Conservation (phyloP, 2,113 vertebrate species). For the Martes martes region DNA sequence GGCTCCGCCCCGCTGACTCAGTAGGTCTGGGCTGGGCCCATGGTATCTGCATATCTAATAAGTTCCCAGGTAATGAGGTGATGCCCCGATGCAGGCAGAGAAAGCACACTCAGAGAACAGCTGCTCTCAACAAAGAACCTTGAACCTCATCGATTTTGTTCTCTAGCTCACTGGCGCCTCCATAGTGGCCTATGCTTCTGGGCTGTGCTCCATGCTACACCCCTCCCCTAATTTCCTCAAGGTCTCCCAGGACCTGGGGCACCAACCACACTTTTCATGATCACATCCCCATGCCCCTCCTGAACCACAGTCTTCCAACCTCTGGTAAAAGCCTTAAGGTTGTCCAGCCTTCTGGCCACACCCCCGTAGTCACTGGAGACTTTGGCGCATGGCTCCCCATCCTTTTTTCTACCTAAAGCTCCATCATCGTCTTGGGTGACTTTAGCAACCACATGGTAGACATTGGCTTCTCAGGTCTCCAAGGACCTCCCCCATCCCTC, state of each 20-base stretch:
- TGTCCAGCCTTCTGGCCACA: background rate
- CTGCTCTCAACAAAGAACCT: background rate
- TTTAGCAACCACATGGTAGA: background rate
- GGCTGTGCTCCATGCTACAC: background rate
- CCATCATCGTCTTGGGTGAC: background rate
- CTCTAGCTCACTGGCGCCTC: background rate
- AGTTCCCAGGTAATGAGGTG: background rate
- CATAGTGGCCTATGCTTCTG: background rate
- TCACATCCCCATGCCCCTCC: background rate
- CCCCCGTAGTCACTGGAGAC: background rate
- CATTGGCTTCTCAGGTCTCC: background rate
- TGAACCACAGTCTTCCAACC: background rate
- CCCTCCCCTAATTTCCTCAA: too few species aligned
- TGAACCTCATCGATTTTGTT: background rate
- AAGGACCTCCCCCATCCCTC: background rate
- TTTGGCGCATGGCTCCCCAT: background rate
- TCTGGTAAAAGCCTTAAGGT: background rate
- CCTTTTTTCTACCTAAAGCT: background rate
- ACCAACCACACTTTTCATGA: background rate
- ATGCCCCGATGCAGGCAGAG: background rate
- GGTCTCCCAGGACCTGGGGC: background rate
- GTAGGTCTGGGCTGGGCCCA: background rate
- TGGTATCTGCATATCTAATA: background rate
- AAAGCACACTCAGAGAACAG: background rate
- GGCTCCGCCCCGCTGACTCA: background rate